These are phyloP conservation scores for Lucinisca nassula DNA, from an alignment of 2,888 invertebrate species.

Conservation along the genomic window DNA sequence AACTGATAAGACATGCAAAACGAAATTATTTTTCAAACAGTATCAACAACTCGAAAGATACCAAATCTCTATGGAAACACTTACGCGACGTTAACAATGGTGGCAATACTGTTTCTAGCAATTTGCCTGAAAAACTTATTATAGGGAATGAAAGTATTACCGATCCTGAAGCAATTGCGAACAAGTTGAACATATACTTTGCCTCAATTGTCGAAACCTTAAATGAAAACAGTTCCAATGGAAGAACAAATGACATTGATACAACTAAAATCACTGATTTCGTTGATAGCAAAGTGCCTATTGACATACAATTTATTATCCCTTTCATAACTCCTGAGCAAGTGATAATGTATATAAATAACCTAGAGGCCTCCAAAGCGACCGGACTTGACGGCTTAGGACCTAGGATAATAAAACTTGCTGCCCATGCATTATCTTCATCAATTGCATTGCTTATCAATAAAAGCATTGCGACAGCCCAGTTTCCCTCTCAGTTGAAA, in stretches of 20 bases:
- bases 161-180: not conserved
- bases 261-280: not conserved
- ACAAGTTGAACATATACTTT: not conserved
- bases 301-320: not conserved
- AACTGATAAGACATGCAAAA: not conserved
- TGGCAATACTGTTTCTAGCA: not conserved
- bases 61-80: not conserved
- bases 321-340: not conserved
- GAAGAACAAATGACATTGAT: not conserved
- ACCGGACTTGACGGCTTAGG: not conserved
- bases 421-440: not conserved
- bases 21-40: not conserved
- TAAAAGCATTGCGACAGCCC: not conserved
- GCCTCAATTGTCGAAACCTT: not conserved
- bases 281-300: not conserved
- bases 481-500: not conserved
- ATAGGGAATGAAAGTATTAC: not conserved
- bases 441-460: not conserved
- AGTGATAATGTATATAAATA: not conserved
- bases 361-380: not conserved
- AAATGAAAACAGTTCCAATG: not conserved
- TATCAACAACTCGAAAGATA: not conserved
- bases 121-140: not conserved
- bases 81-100: not conserved
- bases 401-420: not conserved